Percentiles rank a stretch among this genome's conserved stretches.
phyloP scores from a whole-genome alignment of 2,888 invertebrate species.

The Siphonodentalium dalli region DNA sequence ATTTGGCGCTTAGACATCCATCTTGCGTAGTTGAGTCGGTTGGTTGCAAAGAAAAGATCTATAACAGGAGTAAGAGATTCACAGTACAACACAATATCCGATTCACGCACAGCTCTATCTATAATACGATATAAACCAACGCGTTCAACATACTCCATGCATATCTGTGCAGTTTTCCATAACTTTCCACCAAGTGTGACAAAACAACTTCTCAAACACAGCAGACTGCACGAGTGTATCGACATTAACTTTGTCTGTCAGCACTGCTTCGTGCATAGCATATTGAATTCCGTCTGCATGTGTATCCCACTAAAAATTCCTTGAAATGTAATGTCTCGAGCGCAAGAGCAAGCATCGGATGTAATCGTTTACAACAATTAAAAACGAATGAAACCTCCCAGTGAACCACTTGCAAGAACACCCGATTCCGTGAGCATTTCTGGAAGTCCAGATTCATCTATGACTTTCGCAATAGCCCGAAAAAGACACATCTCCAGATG shows the following conservation, averaged over 20 bases:
- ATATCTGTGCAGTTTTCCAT: slow-evolving; percentile 27
- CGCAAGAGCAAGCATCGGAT: slow-evolving; percentile 26
- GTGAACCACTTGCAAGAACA: slow-evolving; percentile 28
- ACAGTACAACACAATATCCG: no score
- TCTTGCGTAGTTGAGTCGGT: slow-evolving; percentile 28
- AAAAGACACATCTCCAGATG: slow-evolving; percentile 32
- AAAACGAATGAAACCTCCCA: slow-evolving; percentile 29
- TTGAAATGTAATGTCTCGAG: slow-evolving; percentile 26
- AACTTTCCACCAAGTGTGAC: slow-evolving; percentile 20
- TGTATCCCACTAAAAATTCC: slow-evolving; percentile 10
- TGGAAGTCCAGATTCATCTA: slow-evolving; percentile 31
- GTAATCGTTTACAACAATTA: slow-evolving; percentile 32
- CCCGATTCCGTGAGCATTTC: slow-evolving; percentile 29
- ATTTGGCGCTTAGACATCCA: slow-evolving; percentile 32
- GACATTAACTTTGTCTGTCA: not conserved
- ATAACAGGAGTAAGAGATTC: slow-evolving; percentile 14
- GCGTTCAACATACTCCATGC: slow-evolving; percentile 26
- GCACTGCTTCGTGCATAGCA: not conserved
- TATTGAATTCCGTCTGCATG: not conserved
- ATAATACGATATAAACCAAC: slow-evolving; percentile 18
- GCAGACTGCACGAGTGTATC: not conserved
- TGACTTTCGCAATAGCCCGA: slow-evolving; percentile 27
- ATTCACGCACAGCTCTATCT: no score
- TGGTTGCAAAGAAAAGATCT: slow-evolving; percentile 27
- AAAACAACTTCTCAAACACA: slow-evolving; percentile 11